Evolutionary conservation across 2,797 vertebrate genomes (phyloP).

Genomic region (Cheirogaleus major): DNA sequence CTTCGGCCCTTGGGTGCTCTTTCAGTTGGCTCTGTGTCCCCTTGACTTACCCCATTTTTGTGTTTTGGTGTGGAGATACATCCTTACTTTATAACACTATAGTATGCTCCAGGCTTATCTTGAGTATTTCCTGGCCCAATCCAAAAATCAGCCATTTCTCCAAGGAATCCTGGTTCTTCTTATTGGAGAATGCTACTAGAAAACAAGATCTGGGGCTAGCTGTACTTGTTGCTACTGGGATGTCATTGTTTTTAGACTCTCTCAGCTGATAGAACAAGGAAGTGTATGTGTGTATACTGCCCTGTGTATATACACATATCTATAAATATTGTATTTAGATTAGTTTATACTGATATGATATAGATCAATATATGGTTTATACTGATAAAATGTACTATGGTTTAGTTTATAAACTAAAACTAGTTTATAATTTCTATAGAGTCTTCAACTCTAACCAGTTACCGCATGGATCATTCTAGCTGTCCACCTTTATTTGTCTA

Average conservation of each 20-base stretch:
- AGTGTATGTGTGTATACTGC: background rate
- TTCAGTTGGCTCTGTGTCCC: background rate
- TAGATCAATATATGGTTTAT: background rate
- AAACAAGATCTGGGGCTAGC: background rate
- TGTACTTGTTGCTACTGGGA: background rate
- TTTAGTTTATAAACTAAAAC: slow-evolving; percentile 18
- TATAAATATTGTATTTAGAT: background rate
- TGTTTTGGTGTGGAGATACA: background rate
- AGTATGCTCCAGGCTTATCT: background rate
- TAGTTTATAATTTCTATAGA: background rate
- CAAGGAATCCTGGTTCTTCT: background rate
- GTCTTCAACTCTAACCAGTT: background rate
- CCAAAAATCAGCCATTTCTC: background rate
- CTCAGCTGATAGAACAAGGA: background rate
- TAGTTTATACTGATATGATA: background rate
- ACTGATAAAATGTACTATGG: background rate
- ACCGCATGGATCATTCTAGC: background rate
- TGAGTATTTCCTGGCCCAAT: background rate
- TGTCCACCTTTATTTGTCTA: background rate
- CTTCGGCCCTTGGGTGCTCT: background rate
- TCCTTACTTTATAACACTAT: background rate
- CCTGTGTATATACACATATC: background rate
- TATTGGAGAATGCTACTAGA: background rate
- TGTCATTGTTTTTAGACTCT: background rate
- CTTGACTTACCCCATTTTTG: background rate